A percentile compares a stretch with the other conserved stretches of the same genome.
phyloP scores from a whole-genome alignment of 2,113 vertebrate species.

The Leptosomus discolor region DNA sequence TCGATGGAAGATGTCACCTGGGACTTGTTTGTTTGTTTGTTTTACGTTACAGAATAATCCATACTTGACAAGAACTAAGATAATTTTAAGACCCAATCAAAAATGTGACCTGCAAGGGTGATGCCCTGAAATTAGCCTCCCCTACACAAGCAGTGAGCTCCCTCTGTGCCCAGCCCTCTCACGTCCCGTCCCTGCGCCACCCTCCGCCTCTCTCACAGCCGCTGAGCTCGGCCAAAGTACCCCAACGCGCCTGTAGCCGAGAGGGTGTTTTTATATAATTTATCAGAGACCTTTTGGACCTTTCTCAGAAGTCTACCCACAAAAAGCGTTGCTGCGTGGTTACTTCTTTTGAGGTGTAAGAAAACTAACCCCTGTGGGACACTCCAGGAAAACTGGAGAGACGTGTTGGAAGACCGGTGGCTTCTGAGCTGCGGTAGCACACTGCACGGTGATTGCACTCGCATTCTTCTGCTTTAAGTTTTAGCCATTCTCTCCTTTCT shows the following conservation, averaged over 20 bases:
- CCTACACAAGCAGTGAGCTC: neutral
- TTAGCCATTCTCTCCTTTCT: neutral
- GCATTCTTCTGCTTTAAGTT: neutral
- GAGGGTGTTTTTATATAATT: neutral
- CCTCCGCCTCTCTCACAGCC: accelerated
- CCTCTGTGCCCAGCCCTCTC: neutral
- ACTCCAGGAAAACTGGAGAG: neutral
- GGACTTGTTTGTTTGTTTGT: neutral
- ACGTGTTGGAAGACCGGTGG: neutral
- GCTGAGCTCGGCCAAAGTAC: neutral
- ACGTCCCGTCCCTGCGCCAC: neutral
- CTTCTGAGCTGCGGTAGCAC: neutral
- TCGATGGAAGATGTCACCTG: neutral
- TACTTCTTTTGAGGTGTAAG: neutral
- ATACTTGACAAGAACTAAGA: neutral
- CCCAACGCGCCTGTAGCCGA: neutral
- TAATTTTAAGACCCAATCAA: neutral
- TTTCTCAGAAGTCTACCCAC: neutral
- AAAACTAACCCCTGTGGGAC: neutral
- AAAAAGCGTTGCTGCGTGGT: neutral
- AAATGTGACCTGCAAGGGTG: neutral
- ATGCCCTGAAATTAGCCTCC: neutral
- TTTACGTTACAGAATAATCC: neutral
- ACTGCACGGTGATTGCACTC: neutral
- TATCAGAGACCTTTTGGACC: neutral